Conservation (phyloP, 2,888 invertebrate species). For the Cistogaster globosa region DNA sequence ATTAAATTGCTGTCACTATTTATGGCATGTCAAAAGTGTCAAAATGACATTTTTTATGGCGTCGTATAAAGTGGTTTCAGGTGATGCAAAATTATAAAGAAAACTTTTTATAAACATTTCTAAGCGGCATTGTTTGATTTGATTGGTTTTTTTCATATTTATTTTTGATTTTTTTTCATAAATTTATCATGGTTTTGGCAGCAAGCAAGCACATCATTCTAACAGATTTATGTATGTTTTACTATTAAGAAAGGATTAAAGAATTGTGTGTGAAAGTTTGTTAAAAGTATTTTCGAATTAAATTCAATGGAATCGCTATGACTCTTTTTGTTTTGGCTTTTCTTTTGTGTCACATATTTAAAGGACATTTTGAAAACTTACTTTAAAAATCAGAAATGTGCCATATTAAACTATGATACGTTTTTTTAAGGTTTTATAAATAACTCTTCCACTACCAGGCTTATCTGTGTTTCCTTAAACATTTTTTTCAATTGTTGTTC, state of each 20-base stretch:
- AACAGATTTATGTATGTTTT: conserved; percentile 14
- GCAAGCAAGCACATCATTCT: conserved; percentile 8
- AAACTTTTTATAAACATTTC: conserved; percentile 52
- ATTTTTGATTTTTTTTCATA: conserved; percentile 26
- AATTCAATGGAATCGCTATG: conserved; percentile 65
- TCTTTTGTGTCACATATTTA: conserved; percentile 42
- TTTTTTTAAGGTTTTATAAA: too few relatives aligned
- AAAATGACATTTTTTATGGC: conserved; percentile 74
- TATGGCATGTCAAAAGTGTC: conserved; percentile 75
- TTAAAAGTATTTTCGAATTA: conserved; percentile 32
- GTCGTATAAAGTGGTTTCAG: conserved; percentile 71
- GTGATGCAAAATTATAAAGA: conserved; percentile 69
- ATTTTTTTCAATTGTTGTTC: too few relatives aligned
- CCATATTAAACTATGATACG: neutral
- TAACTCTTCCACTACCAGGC: too few relatives aligned
- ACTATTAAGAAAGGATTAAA: conserved; percentile 42
- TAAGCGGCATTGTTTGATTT: conserved; percentile 63
- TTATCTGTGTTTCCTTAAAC: too few relatives aligned
- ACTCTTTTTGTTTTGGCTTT: conserved; percentile 42
- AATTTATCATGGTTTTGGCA: conserved; percentile 56
- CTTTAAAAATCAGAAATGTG: conserved; percentile 16
- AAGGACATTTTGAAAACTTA: conserved; percentile 36
- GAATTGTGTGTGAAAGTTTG: conserved; percentile 27
- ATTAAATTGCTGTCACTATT: conserved; percentile 74
- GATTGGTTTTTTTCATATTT: conserved; percentile 46